Percentiles rank a stretch among this genome's conserved stretches.
These are phyloP conservation scores for Cheilosia pagana DNA, from an alignment of 2,888 invertebrate genomes.

Conservation along the genomic window DNA sequence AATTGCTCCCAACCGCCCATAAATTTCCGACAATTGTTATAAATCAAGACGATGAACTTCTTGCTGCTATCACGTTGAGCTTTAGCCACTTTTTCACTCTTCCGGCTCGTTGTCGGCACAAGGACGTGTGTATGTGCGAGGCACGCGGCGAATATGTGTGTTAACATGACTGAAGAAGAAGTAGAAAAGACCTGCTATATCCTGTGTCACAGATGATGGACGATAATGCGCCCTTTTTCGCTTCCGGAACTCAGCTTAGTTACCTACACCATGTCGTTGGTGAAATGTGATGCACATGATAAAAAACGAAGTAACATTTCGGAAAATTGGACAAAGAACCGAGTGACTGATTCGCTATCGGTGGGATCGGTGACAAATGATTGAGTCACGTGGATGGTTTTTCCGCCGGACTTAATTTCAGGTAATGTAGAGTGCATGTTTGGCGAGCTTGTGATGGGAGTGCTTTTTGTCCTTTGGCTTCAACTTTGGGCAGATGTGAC, in stretches of 20 bases:
- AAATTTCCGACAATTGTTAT: constrained; percentile 77
- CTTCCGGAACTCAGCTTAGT: constrained; percentile 68
- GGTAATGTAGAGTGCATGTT: constrained; percentile 36
- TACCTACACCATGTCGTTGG: constrained; percentile 63
- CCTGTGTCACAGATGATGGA: constrained; percentile 72
- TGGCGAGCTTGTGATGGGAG: background rate
- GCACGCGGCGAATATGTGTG: constrained; percentile 14
- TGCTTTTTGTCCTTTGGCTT: constrained; percentile 15
- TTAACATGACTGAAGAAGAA: constrained; percentile 11
- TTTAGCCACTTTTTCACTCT: constrained; percentile 70
- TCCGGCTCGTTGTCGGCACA: constrained; percentile 20
- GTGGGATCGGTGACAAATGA: constrained; percentile 67
- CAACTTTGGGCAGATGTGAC: background rate
- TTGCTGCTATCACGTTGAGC: constrained; percentile 75
- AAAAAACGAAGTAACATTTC: constrained; percentile 8
- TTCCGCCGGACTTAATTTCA: constrained; percentile 24
- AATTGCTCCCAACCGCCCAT: constrained; percentile 77
- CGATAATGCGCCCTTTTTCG: constrained; percentile 69
- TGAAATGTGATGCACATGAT: constrained; percentile 43
- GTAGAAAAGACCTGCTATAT: constrained; percentile 55
- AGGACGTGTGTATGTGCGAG: constrained; percentile 42
- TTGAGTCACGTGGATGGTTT: constrained; percentile 57
- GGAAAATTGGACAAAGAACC: constrained; percentile 65
- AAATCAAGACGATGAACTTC: constrained; percentile 77
- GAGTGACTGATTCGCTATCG: constrained; percentile 69